Evolutionary conservation across 2,113 vertebrate genomes (phyloP), one percentile per base, ranked within the genome.

Genomic region (Anas platyrhynchos): DNA sequence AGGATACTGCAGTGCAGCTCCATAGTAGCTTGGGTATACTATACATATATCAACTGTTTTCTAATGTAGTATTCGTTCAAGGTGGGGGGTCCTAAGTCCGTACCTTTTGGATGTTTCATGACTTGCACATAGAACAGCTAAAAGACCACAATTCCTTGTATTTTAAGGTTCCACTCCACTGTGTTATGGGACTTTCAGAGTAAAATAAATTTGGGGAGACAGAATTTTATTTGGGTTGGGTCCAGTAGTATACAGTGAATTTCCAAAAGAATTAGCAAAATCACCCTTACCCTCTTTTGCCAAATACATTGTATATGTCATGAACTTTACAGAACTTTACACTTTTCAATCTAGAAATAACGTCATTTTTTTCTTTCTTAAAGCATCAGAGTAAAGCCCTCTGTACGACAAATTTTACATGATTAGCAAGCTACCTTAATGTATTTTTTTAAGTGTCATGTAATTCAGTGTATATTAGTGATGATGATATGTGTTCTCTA

Each of bases 21-120:
- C 32, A 44, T n/a, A 61, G 48, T 56, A 65, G 44, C 26, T 69
- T 6, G 4, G 69, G 11, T 80, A 48, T 77, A 4, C 29, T 36
- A 0, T 25, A 7, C 12, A 3, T 6, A 1, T 44, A 25, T 23
- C 21, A 27, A 2, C n/a, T 78, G n/a, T 23, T 38, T 1, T 46
- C 26, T 38, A 5, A 5, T 11, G 4, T 50, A 29, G 26, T 41
- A 31, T 12, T 58, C 6, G 16, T 22, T 43, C 54, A 69, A 15
- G 67, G 9, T 88, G 18, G n/a, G 32, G 7, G 7, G 4, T 76
- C 22, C 72, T 69, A 29, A 61, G 25, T 83, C 32, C 8, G 44
- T 69, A 27, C 56, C 21, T 6, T 38, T 43, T 36, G 69, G 41
- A 16, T 71, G 3, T 41, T 76, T 36, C 44, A 54, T 31, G 50